phyloP scores from a whole-genome alignment of 2,797 vertebrate species.

The Tamandua tetradactyla region DNA sequence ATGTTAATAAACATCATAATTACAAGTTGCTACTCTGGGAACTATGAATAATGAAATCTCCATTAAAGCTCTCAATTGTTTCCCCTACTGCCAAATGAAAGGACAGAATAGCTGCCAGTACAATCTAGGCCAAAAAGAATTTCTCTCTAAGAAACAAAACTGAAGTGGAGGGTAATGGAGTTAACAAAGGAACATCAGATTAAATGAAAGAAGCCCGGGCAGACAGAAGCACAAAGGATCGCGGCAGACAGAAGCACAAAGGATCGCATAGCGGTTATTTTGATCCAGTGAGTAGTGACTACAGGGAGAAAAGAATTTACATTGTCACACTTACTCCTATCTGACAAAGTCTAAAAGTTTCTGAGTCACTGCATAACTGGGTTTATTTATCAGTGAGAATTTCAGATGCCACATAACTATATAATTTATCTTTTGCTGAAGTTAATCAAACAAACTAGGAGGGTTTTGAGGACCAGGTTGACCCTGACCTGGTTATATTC shows the following conservation, averaged over 20 bases:
- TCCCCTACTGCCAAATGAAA: background rate
- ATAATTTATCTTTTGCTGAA: conserved; percentile 61
- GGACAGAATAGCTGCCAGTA: background rate
- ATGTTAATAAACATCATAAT: background rate
- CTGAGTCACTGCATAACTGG: conserved; percentile 57
- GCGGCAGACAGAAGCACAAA: background rate
- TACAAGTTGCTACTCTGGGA: background rate
- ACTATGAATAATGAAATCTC: background rate
- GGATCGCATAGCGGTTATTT: conserved; percentile 36
- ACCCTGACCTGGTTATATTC: conserved; percentile 64
- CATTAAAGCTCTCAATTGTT: background rate
- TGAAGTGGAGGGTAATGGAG: background rate
- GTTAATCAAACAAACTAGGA: conserved; percentile 71
- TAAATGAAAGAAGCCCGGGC: background rate
- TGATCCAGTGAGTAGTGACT: conserved; percentile 26
- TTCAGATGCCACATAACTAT: conserved; percentile 66
- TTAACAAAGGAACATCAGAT: background rate
- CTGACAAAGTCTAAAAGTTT: conserved; percentile 71
- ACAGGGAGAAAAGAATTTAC: conserved; percentile 20
- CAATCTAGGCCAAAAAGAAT: background rate
- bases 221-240: background rate
- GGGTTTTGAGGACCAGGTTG: conserved; percentile 63
- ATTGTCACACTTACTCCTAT: conserved; percentile 46
- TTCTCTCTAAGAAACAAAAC: conserved; percentile 22
- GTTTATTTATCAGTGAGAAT: conserved; percentile 67